phyloP scores from a whole-genome alignment of 2,113 vertebrate species.

The Pygoscelis antarcticus region DNA sequence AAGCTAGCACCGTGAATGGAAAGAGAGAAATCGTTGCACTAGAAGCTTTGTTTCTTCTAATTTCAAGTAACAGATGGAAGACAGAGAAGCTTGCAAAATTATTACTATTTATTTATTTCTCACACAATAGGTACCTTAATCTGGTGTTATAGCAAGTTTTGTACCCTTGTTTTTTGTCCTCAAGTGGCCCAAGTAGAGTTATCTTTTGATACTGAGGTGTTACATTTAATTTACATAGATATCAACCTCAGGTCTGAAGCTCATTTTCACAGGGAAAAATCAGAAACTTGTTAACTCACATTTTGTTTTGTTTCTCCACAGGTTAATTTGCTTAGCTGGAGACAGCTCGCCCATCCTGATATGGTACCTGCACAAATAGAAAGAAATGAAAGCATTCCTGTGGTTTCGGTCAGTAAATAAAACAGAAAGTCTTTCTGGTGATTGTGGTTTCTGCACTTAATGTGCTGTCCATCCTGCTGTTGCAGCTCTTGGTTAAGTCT shows the following conservation, averaged over 20 bases:
- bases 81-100: not conserved
- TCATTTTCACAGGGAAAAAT: not conserved
- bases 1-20: not conserved
- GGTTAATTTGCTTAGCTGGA: not conserved
- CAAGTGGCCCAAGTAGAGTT: not conserved
- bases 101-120: conserved; percentile 9
- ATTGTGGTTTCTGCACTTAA: not conserved
- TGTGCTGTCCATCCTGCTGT: not conserved
- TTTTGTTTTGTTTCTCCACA: not conserved
- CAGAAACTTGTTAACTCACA: not conserved
- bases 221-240: not conserved
- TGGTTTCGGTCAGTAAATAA: not conserved
- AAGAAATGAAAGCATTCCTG: conserved; percentile 9
- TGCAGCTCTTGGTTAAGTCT: not conserved
- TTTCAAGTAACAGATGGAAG: conserved; percentile 18
- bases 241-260: not conserved
- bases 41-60: conserved; percentile 38
- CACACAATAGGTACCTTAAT: not conserved
- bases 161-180: not conserved
- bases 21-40: conserved; percentile 13
- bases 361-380: not conserved
- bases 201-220: not conserved
- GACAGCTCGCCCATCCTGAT: not conserved
- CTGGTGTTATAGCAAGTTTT: not conserved
- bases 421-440: not conserved